Evolutionary conservation across 2,113 vertebrate species (phyloP).

Genomic region (Willisornis vidua): DNA sequence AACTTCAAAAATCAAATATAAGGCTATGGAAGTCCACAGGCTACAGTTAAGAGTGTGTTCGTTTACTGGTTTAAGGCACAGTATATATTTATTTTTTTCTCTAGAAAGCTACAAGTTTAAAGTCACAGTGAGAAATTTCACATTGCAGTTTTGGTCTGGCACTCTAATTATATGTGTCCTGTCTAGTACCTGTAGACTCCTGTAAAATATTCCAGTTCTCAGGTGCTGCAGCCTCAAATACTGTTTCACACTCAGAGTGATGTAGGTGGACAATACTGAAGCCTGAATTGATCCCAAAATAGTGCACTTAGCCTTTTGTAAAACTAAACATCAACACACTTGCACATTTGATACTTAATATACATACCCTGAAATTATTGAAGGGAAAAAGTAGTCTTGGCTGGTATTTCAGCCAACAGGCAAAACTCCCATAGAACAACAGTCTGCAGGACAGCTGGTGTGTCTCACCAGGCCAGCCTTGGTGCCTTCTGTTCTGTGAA

Average conservation of each 20-base stretch:
- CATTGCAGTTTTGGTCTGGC: constrained; percentile 59
- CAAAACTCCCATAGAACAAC: neutral
- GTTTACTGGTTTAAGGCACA: constrained; percentile 72
- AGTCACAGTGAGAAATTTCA: constrained; percentile 67
- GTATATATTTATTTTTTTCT: neutral
- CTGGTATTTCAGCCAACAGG: neutral
- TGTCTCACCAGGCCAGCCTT: neutral
- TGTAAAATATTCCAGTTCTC: constrained; percentile 5
- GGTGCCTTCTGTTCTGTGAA: neutral
- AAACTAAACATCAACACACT: neutral
- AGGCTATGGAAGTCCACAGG: constrained; percentile 10
- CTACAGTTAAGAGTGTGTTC: constrained; percentile 5
- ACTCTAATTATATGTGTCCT: neutral
- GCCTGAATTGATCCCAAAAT: neutral
- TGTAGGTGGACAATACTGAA: constrained; percentile 11
- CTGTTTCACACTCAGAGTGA: neutral
- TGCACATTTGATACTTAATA: neutral
- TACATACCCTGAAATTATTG: neutral
- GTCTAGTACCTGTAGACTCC: neutral
- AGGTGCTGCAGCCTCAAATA: neutral
- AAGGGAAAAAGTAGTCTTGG: neutral
- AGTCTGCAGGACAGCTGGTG: neutral
- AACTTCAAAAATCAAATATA: constrained; percentile 28
- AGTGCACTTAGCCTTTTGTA: neutral
- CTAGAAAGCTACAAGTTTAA: constrained; percentile 49